Evolutionary conservation across 2,113 vertebrate species (phyloP), one percentile per base, ranked within the genome.

Genomic region (Dasyornis broadbenti): DNA sequence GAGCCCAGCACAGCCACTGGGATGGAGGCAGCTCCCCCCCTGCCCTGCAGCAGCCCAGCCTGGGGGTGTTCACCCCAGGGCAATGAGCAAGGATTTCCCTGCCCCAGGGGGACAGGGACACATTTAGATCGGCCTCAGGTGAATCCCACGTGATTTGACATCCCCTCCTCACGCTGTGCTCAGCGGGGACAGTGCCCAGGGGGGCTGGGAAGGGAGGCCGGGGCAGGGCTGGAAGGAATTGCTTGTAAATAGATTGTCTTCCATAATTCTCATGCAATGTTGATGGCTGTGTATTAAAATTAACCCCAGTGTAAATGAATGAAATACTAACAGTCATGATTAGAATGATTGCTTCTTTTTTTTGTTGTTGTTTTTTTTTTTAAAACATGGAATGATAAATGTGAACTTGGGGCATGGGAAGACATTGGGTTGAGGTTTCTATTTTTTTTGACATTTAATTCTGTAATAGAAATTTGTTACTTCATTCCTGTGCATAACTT

Each of bases 401-500:
- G 92, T 97, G 95, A 97, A 96, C 68, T 82, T 93, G 47, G 78
- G 95, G 49, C 7, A 8, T 4, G 88, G 73, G 96, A 89, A 90
- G 90, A 94, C 60, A 1, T 40, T 86, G 75, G 91, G 78, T 82
- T 95, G 91, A 94, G 96, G 80, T 96, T 97, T 98, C 90, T 97
- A 42, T 31, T 80, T 87, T 95, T 94, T 94, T 96, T 94, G 82
- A 94, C 97, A 92, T 97, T 97, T 97, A 96, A 97, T 96, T 98
- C 95, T 95, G 93, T 90, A 96, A 95, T 97, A 97, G 97, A 93
- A 94, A 97, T 92, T 97, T 96, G 97, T 98, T 98, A 97, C 97
- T 97, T 97, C 97, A 97, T 96, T 98, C 96, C 97, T 89, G 91
- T 97, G 97, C 95, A 97, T 98, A 98, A 98, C 97, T 98, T 98